Base-by-base conservation (phyloP, 1,140 invertebrate genomes). In the Spodoptera frugiperda region DNA sequence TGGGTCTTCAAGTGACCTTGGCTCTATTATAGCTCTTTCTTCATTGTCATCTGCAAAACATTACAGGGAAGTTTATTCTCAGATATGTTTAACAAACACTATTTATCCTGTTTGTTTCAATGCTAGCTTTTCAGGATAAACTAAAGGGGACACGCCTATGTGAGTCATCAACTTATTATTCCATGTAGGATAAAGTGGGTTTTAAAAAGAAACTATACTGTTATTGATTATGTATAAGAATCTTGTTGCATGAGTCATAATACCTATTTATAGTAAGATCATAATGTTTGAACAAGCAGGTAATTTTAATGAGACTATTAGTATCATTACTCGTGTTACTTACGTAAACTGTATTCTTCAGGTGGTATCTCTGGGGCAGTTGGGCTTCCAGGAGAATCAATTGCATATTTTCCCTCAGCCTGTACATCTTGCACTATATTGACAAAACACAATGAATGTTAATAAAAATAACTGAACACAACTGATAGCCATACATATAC, bases 391-490 rank as follows among this genome's bases (percentile, higher is more conserved):
- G 98, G 98, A 5, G 98, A 99, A 94, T 99, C 98, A 84, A 99
- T 99, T 0, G 98, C 98, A 96, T 98, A 95, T 95, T 99, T 99
- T 1, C 98, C 98, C 94, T 99, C 98, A 88, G 98, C 97, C 94
- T 98, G 97, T 19, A 99, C 96, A 94, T 99, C 98, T 96, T 98
- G 97, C 11, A 98, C 98, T 99, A 88, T 53, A 95, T 95, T 88
- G 77, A 86, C 87, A 80, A 84, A 88, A 8, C 57, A 61, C 25
- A 25, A 25, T 87, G 74, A 39, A 39, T 39, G 6, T 39, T 6
- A 9, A 4, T 25, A 25, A 25, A 25, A 4, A 4, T 39, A 39
- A 39, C 8, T 9, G 33, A 39, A 39, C 2, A 39, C 8, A 8
- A 39, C 0, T 39, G 25, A 25, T 25, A 25, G n/a, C n/a, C n/a